Evolutionary conservation across 2,113 vertebrate species (phyloP), one percentile per base, ranked within the genome.

Genomic region (Lampris megalopsis): DNA sequence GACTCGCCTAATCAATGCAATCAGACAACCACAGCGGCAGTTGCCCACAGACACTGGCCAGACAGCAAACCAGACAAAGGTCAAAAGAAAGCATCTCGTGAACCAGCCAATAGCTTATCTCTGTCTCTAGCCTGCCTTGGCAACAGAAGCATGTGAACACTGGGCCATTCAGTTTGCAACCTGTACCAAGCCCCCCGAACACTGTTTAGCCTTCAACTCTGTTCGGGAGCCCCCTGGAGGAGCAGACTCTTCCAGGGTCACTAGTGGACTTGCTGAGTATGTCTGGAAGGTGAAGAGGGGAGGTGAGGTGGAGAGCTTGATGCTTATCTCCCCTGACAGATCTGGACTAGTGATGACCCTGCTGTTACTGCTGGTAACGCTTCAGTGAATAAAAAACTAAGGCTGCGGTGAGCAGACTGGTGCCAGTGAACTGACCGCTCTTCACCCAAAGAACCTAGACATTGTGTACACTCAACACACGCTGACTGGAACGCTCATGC

Each of bases 341-440:
- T 86, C 86, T 91, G 91, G 85, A 87, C 92, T 81, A 74, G 77
- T 75, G 82, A 85, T 94, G 92, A 94, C 92, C 92, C 86, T 81
- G 71, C 75, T 82, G 24, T 24, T 71, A 53, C 72, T 78, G 79
- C 73, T 80, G 78, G 84, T 88, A 88, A 92, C 77, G 90, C 92
- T 91, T 89, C 76, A 63, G 54, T 85, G 89, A 81, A 63, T 92
- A 87, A 80, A 84, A 67, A 68, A 24, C 81, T 80, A 79, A 24
- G 11, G 71, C 82, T 66, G 86, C 56, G 13, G 65, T 76, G 73
- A 87, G 73, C 61, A 63, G 69, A 85, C 75, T 80, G 81, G 87
- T 86, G 84, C 77, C 79, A 81, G 80, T 76, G 77, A 79, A 74
- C 76, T 9, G 68, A 91, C 83, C 84, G 73, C 71, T 78, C 73